These are phyloP conservation scores for Polypedilum pembai DNA, from an alignment of 1,140 invertebrate species.

Conservation along the genomic window DNA sequence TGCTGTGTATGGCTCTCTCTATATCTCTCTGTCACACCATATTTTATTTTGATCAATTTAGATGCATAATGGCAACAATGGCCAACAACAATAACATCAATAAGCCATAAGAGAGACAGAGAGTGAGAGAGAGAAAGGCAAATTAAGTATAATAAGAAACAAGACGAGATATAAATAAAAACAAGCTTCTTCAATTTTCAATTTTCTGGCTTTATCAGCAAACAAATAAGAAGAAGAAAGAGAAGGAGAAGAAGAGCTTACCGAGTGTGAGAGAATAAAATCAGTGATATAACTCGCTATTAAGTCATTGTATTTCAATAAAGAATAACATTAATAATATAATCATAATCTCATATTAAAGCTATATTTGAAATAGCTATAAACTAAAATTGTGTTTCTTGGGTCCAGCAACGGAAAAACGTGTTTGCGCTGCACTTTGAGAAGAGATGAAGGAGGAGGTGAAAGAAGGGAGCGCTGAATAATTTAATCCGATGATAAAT, in stretches of 20 bases:
- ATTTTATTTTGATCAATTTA: neutral
- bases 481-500: slow-evolving; percentile 19
- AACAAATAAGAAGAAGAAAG: neutral
- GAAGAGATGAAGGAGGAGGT: slow-evolving; percentile 13
- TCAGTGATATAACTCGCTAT: slow-evolving; percentile 28
- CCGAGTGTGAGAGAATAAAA: slow-evolving; percentile 24
- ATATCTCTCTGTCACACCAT: slow-evolving; percentile 22
- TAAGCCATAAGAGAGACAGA: neutral
- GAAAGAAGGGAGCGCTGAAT: slow-evolving; percentile 7
- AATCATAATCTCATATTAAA: slow-evolving; percentile 25
- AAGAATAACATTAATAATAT: slow-evolving; percentile 27
- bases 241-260: neutral
- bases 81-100: slow-evolving; percentile 14
- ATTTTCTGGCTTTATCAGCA: neutral
- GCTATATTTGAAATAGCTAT: neutral
- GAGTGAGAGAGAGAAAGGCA: neutral
- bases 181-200: slow-evolving; percentile 28
- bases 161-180: slow-evolving; percentile 3
- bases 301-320: slow-evolving; percentile 28
- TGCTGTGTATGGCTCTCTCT: neutral
- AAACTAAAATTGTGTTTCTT: neutral
- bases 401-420: neutral
- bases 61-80: slow-evolving; percentile 9
- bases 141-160: slow-evolving; percentile 23
- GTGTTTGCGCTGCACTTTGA: neutral